phyloP scores from a whole-genome alignment of 2,888 invertebrate species.

The Platerodrilus igneus region DNA sequence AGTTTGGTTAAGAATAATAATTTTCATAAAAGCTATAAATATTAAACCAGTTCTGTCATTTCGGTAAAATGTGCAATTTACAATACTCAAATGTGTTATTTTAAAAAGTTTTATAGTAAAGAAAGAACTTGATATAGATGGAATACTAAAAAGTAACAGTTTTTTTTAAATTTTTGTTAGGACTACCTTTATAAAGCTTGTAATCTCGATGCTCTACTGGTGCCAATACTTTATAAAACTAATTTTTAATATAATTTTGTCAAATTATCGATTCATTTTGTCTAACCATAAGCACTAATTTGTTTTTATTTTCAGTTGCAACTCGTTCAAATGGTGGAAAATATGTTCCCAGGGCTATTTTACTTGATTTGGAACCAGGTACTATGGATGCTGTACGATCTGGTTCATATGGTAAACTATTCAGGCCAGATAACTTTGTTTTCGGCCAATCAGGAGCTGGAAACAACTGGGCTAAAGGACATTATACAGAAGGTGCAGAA shows the following conservation, averaged over 20 bases:
- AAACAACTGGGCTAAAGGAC: conserved; percentile 88
- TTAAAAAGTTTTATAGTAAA: too few relatives aligned
- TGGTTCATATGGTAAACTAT: conserved; percentile 80
- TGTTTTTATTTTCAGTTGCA: conserved; percentile 49
- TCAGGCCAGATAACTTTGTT: conserved; percentile 87
- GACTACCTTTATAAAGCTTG: neutral
- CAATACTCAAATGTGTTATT: too few relatives aligned
- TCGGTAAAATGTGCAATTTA: too few relatives aligned
- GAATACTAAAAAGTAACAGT: neutral
- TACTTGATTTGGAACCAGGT: conserved; percentile 73
- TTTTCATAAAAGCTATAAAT: too few relatives aligned
- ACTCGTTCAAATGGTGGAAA: conserved; percentile 63
- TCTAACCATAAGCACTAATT: conserved; percentile 2
- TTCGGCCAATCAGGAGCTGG: conserved; percentile 68
- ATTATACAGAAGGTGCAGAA: conserved; percentile 88
- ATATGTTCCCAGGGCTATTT: conserved; percentile 72
- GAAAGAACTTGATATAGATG: too few relatives aligned
- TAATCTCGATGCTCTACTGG: neutral
- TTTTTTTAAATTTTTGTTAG: neutral
- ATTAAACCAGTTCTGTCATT: too few relatives aligned
- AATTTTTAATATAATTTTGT: neutral
- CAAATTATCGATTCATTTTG: neutral
- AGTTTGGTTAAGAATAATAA: too few relatives aligned
- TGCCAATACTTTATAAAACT: neutral
- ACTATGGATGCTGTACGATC: conserved; percentile 89